A percentile compares a stretch with the other conserved stretches of the same genome.
These are phyloP conservation scores for Oikopleura dioica DNA, from an alignment of 23 tunicate genomes.

Conservation along the genomic window DNA sequence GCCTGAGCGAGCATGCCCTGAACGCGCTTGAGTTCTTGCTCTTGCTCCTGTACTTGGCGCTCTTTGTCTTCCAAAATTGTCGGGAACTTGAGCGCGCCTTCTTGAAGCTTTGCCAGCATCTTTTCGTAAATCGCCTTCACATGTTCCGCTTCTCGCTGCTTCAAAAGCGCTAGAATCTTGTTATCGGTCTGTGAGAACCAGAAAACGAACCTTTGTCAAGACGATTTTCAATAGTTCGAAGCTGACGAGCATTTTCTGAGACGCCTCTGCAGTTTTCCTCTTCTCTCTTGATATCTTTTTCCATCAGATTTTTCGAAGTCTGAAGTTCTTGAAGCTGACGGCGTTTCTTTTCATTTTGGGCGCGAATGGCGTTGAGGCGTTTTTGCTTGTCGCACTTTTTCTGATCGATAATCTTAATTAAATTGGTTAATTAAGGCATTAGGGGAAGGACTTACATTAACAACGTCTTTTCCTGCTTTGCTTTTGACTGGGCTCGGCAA, in stretches of 20 bases:
- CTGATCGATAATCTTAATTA: not conserved
- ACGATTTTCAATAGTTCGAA: not conserved
- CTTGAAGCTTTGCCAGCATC: not conserved
- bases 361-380: constrained; percentile 1
- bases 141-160: constrained; percentile 6
- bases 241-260: not conserved
- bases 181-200: too few relatives aligned
- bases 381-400: not conserved
- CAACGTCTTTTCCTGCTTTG: too few relatives aligned
- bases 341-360: not conserved
- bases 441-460: too few relatives aligned
- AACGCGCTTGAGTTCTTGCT: not conserved
- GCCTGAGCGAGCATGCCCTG: not conserved
- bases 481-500: too few relatives aligned
- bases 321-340: not conserved
- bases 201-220: too few relatives aligned
- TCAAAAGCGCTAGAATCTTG: constrained; percentile 9
- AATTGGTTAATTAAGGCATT: too few relatives aligned
- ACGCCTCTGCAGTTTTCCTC: not conserved
- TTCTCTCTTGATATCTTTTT: not conserved
- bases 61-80: constrained; percentile 2
- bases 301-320: not conserved
- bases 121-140: not conserved
- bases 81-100: not conserved
- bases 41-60: not conserved